phyloP scores from a whole-genome alignment of 92 coral and sea anemone species.

The Umimayanthus chanpuru region DNA sequence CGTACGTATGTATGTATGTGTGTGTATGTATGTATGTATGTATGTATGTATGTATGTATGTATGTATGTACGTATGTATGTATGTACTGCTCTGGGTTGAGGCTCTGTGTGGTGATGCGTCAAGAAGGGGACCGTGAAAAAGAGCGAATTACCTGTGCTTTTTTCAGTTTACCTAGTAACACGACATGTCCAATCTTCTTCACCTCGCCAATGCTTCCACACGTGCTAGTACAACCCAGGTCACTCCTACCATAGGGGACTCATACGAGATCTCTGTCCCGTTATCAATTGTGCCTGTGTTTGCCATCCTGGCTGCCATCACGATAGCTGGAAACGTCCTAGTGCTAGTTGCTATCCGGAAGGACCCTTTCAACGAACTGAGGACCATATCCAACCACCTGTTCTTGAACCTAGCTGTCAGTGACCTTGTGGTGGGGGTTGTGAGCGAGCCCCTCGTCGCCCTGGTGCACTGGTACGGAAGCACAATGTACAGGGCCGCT shows the following conservation, averaged over 20 bases:
- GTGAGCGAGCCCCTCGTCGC: conserved; percentile 57
- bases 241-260: neutral
- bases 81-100: too few relatives aligned
- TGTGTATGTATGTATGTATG: too few relatives aligned
- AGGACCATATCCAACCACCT: conserved; percentile 58
- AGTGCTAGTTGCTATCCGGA: conserved; percentile 48
- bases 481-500: conserved; percentile 33
- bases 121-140: too few relatives aligned
- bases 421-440: conserved; percentile 58
- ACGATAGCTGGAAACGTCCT: conserved; percentile 54
- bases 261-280: neutral
- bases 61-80: too few relatives aligned
- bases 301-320: conserved; percentile 28
- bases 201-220: neutral
- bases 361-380: conserved; percentile 63
- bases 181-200: neutral
- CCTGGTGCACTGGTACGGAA: conserved; percentile 40
- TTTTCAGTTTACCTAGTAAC: neutral
- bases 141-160: neutral
- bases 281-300: conserved; percentile 5
- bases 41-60: too few relatives aligned
- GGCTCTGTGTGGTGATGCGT: too few relatives aligned
- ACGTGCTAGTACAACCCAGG: neutral
- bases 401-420: conserved; percentile 61
- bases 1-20: too few relatives aligned